Conservation (phyloP, 2,113 vertebrate species). For the Xerus inauris region DNA sequence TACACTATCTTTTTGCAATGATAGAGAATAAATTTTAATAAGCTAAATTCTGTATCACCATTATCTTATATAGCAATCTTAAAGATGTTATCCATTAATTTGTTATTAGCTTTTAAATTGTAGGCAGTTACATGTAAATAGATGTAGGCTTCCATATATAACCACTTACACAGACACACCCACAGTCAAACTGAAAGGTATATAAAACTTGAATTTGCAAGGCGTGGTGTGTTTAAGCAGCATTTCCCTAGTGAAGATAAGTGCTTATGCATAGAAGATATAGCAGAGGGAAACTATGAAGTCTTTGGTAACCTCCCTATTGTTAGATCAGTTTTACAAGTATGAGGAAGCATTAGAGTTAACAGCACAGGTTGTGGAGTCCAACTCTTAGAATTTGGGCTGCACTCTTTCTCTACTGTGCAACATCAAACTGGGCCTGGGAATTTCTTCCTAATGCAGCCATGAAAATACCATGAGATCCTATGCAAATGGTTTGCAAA, state of each 20-base stretch:
- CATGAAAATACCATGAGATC: not conserved
- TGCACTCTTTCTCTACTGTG: not conserved
- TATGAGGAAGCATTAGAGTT: not conserved
- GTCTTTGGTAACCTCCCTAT: not conserved
- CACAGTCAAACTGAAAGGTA: not conserved
- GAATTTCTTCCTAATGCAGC: not conserved
- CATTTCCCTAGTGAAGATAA: not conserved
- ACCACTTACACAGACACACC: not conserved
- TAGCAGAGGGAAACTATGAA: not conserved
- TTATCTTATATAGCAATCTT: not conserved
- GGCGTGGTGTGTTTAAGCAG: not conserved
- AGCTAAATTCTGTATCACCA: not conserved
- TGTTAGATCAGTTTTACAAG: not conserved
- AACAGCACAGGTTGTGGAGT: not conserved
- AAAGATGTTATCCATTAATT: not conserved
- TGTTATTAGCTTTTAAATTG: slow-evolving; percentile 31
- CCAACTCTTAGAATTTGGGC: not conserved
- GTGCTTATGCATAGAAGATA: not conserved
- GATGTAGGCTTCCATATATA: not conserved
- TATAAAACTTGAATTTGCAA: not conserved
- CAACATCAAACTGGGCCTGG: not conserved
- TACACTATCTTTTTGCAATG: not conserved
- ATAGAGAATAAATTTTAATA: not conserved
- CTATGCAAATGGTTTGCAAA: not conserved
- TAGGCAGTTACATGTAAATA: not conserved